Base-by-base conservation (phyloP, 2,797 vertebrate species). In the Channallabes apus region DNA sequence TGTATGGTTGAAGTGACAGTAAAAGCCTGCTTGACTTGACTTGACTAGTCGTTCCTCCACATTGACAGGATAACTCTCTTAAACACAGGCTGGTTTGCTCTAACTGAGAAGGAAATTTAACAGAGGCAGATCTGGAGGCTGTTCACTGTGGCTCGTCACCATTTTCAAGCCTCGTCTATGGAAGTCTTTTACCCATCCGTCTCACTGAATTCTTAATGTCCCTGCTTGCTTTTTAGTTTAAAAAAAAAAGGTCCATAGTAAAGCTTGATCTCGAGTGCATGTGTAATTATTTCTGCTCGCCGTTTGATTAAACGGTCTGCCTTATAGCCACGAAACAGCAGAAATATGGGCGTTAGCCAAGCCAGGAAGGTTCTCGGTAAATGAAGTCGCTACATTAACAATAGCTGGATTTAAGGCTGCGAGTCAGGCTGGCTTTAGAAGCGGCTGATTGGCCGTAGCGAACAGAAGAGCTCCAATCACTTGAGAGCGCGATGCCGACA, bases 401-500 rank as follows among this genome's bases (percentile, higher is more conserved):
- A 87, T 76, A 83, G 64, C 46, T 58, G 29, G 38, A 58, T 80
- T 65, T 77, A 20, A 71, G 73, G 24, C 68, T 78, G 75, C 11
- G 29, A 77, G 82, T 85, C 27, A 56, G 62, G 72, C 46, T 35
- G 76, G 27, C 7, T 61, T 86, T 87, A 17, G 68, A 77, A 83
- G 81, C 65, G 83, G 59, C 85, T 86, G 90, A 89, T 91, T 88
- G 77, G 32, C 11, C 83, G 69, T 29, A 29, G 72, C 24, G 79
- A 69, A 82, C 82, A 81, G 51, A 76, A 79, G 59, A 20, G 54
- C 76, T 88, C 80, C 85, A 92, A 90, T 92, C 90, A 90, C 89
- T 90, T 67, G 73, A 88, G 82, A 80, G 73, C 58, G 83, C 24
- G 24, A 58, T 82, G 22, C 51, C 54, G 29, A 69, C 69, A 24